Conservation (phyloP, 2,888 invertebrate species). For the Scaptomyza cyrtandrae region DNA sequence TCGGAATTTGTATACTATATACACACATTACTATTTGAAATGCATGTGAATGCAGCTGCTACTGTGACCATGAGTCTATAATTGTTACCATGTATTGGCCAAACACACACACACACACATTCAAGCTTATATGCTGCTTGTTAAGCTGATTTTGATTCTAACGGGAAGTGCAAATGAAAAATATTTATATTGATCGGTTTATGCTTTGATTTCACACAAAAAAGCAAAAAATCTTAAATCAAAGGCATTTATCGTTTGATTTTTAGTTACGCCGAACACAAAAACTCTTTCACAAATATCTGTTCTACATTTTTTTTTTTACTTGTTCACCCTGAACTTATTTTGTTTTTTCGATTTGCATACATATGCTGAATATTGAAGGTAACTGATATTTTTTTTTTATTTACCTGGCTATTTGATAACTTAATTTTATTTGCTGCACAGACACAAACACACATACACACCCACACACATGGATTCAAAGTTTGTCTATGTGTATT, state of each 20-base stretch:
- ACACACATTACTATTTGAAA: not conserved
- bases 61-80: slow-evolving; percentile 27
- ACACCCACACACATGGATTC: slow-evolving; percentile 16
- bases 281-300: not conserved
- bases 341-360: not conserved
- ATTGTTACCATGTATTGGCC: slow-evolving; percentile 38
- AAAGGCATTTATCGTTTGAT: not conserved
- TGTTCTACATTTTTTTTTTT: not conserved
- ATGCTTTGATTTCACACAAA: not conserved
- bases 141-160: slow-evolving; percentile 21
- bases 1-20: slow-evolving; percentile 19
- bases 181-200: not conserved
- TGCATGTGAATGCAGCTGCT: slow-evolving; percentile 13
- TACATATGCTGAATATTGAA: slow-evolving; percentile 38
- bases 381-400: slow-evolving; percentile 9
- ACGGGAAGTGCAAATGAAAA: not conserved
- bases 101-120: slow-evolving; percentile 6
- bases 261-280: not conserved
- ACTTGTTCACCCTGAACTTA: not conserved
- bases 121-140: not conserved
- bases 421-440: slow-evolving; percentile 71
- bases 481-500: slow-evolving; percentile 9
- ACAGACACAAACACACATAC: slow-evolving; percentile 33
- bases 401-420: slow-evolving; percentile 56
- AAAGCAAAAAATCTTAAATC: not conserved